Base-by-base conservation (phyloP, 2,888 invertebrate genomes). In the Laspeyria flexula region DNA sequence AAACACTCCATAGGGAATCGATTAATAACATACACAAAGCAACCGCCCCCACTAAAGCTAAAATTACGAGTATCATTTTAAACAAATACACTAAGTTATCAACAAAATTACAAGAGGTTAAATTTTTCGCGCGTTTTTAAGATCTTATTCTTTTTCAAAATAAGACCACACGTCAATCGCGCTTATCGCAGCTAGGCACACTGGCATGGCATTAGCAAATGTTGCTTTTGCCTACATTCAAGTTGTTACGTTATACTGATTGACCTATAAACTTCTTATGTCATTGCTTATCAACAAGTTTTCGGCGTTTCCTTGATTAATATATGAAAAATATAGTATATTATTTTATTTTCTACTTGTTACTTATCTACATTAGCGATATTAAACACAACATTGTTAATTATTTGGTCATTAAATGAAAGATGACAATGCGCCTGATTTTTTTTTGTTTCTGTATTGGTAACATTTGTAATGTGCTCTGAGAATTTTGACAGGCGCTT, bases 1-100 rank as follows among this genome's bases (percentile, higher is more conserved):
- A 65, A 0, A 94, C 76, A 60, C 94, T 94, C 93, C 94, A 94
- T 30, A 95, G 74, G 31, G 94, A 93, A 62, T 95, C 94, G 43
- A 94, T 82, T 0, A 94, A 65, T 59, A 93, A 86, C 42, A 90
- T 81, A 38, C 87, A 75, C 6, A 94, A 43, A 0, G 90, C 88
- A 11, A 94, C 73, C 9, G 93, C 75, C 1, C 95, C 95, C 10
- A 95, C 66, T 31, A 90, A 60, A 4, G 91, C 90, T 42, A 95
- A 69, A 52, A 75, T 52, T 48, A 81, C 49, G 59, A 76, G 64
- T 69, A 77, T 70, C 30, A 50, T 55, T 37, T n/a, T 39, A n/a
- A 25, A 35, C 50, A 60, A 51, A 43, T 42, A 54, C 58, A 61
- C n/a, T 49, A 37, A 9, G 21, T 29, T 13, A 34, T 31, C 11